Conservation (phyloP, 2,113 vertebrate genomes). For the Seriola quinqueradiata region DNA sequence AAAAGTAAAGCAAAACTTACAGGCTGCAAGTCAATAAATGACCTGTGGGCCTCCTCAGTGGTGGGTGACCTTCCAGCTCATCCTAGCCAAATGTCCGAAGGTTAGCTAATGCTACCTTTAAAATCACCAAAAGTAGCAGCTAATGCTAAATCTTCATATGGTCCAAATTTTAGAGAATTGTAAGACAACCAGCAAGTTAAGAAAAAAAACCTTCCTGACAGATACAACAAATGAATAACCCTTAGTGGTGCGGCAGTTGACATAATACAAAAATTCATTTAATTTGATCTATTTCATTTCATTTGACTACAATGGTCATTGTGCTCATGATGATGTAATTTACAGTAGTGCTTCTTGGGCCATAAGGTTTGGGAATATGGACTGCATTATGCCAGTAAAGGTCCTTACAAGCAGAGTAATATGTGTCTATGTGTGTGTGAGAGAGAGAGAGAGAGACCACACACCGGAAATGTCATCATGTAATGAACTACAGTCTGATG, state of each 20-base stretch:
- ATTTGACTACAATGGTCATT: constrained; percentile 1
- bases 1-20: too few species aligned
- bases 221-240: too few species aligned
- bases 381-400: constrained; percentile 3
- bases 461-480: constrained; percentile 56
- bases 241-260: background rate
- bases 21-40: too few species aligned
- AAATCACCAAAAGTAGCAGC: too few species aligned
- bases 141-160: too few species aligned
- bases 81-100: too few species aligned
- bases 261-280: background rate
- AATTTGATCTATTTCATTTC: constrained; percentile 4
- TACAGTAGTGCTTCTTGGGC: background rate
- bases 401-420: background rate
- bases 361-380: constrained; percentile 24
- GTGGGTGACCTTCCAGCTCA: too few species aligned
- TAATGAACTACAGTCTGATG: constrained; percentile 61
- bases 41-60: too few species aligned
- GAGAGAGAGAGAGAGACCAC: constrained; percentile 13
- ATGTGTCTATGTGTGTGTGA: background rate
- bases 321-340: constrained; percentile 33
- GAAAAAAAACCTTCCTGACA: too few species aligned
- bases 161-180: too few species aligned
- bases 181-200: too few species aligned
- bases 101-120: too few species aligned